A percentile compares a stretch with the other conserved stretches of the same genome.
Evolutionary conservation across 2,888 invertebrate genomes (phyloP).

Genomic region (Fragum sueziense): DNA sequence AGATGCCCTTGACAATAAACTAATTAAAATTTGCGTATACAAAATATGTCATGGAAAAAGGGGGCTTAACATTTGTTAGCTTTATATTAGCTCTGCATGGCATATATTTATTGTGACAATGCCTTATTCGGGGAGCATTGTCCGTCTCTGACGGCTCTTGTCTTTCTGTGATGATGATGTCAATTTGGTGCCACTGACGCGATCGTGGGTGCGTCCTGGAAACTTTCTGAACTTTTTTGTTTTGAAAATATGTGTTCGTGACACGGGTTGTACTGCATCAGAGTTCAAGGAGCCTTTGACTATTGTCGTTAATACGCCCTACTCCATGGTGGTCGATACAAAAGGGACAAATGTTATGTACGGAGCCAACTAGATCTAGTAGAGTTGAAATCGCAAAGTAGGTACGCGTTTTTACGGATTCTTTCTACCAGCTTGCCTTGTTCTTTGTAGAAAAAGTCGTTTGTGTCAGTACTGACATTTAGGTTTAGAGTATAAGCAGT

Average conservation of each 20-base stretch:
- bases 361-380: not conserved
- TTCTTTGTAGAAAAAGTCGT: not conserved
- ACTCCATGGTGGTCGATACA: constrained; percentile 7
- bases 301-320: not conserved
- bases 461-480: not conserved
- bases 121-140: too few relatives aligned
- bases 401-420: not conserved
- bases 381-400: constrained; percentile 6
- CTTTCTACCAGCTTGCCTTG: not conserved
- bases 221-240: not conserved
- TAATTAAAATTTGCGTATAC: too few relatives aligned
- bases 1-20: too few relatives aligned
- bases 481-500: not conserved
- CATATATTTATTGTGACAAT: too few relatives aligned
- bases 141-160: too few relatives aligned
- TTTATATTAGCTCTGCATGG: too few relatives aligned
- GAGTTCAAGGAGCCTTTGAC: constrained; percentile 4
- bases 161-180: constrained; percentile 2
- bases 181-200: constrained; percentile 16
- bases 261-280: not conserved
- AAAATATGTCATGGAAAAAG: too few relatives aligned
- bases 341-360: not conserved
- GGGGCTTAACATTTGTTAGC: too few relatives aligned
- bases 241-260: constrained; percentile 32
- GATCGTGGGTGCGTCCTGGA: constrained; percentile 33